Evolutionary conservation across 2,113 vertebrate species (phyloP).

Genomic region (Paraplagusia blochii): DNA sequence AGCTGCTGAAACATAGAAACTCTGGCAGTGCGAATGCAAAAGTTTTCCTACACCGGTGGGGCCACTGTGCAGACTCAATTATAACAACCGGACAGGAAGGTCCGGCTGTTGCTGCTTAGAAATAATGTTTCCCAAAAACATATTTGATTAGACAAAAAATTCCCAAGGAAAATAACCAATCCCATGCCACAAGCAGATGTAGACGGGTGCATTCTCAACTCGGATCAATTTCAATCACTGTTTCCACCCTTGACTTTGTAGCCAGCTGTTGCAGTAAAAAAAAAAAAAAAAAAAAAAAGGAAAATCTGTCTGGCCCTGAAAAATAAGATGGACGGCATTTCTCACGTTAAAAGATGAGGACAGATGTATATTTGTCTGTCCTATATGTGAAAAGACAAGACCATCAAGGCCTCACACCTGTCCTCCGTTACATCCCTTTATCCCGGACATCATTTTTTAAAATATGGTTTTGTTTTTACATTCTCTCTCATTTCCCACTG

Average conservation of each 20-base stretch:
- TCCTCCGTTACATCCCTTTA: conserved; percentile 19
- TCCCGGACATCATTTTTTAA: conserved; percentile 26
- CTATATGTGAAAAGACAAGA: conserved; percentile 20
- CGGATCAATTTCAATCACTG: conserved; percentile 8
- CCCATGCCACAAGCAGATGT: background rate
- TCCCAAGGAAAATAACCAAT: background rate
- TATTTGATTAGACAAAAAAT: too few relatives aligned
- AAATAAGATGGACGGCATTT: conserved; percentile 12
- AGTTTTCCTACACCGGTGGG: too few relatives aligned
- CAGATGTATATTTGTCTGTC: conserved; percentile 16
- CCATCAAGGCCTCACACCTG: conserved; percentile 43
- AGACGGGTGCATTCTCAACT: background rate
- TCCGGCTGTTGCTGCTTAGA: too few relatives aligned
- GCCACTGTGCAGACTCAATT: too few relatives aligned
- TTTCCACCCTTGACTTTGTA: conserved; percentile 23
- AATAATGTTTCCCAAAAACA: too few relatives aligned
- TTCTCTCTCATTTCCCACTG: conserved; percentile 9
- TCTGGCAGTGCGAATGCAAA: too few relatives aligned
- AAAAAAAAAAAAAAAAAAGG: too few relatives aligned
- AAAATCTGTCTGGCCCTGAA: background rate
- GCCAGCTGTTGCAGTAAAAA: conserved; percentile 39
- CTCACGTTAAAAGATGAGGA: conserved; percentile 15
- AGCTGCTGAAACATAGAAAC: background rate
- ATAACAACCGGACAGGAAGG: too few relatives aligned
- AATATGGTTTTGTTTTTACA: conserved; percentile 5